phyloP scores from a whole-genome alignment of 2,888 invertebrate species.

The Torymus texanus region DNA sequence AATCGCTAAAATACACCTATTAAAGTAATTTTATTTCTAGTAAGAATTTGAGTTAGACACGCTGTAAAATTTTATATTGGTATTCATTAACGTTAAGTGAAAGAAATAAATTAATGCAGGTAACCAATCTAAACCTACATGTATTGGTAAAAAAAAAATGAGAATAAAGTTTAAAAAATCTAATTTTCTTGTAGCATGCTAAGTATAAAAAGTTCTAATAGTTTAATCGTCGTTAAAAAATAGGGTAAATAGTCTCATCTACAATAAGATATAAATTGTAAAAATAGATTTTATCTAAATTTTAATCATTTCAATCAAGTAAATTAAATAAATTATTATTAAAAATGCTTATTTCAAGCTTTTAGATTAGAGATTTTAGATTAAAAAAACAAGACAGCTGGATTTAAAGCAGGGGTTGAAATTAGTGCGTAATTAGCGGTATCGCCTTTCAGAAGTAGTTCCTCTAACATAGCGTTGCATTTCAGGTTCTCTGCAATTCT shows the following conservation, averaged over 20 bases:
- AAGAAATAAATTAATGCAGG: background rate
- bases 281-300: background rate
- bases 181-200: slow-evolving; percentile 19
- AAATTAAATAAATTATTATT: slow-evolving; percentile 8
- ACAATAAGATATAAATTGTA: background rate
- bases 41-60: no score
- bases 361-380: slow-evolving; percentile 6
- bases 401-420: background rate
- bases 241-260: background rate
- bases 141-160: background rate
- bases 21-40: no score
- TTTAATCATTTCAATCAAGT: background rate
- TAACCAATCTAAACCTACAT: background rate
- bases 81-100: no score
- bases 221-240: background rate
- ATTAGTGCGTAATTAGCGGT: slow-evolving; percentile 30
- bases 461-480: slow-evolving; percentile 25
- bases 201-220: background rate
- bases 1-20: no score
- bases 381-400: slow-evolving; percentile 1
- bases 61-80: no score
- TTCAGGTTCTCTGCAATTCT: slow-evolving; percentile 5
- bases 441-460: slow-evolving; percentile 18
- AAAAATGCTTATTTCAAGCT: slow-evolving; percentile 1
- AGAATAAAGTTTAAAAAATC: background rate